Conservation (phyloP, 1,140 invertebrate genomes). For the Drosophila arawakana region DNA sequence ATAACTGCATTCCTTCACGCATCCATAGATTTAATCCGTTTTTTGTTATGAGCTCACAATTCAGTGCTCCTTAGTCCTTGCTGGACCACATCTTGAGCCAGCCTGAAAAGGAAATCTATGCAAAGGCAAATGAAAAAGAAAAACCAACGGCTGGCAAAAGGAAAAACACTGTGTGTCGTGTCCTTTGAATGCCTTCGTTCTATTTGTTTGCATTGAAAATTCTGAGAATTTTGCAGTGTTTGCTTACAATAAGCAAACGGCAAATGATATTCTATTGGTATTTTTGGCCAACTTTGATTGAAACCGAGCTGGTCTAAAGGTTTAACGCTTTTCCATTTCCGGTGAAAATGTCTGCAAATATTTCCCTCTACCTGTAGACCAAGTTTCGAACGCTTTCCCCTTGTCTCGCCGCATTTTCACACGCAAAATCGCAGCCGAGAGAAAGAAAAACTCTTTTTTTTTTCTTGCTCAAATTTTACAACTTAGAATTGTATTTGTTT, state of each 20-base stretch:
- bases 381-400: slow-evolving; percentile 8
- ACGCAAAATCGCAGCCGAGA: slow-evolving; percentile 37
- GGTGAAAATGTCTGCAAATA: slow-evolving; percentile 8
- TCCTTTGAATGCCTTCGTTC: slow-evolving; percentile 27
- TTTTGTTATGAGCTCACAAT: slow-evolving; percentile 50
- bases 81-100: slow-evolving; percentile 17
- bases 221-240: slow-evolving; percentile 50
- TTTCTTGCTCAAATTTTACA: slow-evolving; percentile 5
- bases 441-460: slow-evolving; percentile 1
- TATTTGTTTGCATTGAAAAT: slow-evolving; percentile 29
- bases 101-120: neutral
- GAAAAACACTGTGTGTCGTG: slow-evolving; percentile 38
- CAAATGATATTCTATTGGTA: slow-evolving; percentile 38
- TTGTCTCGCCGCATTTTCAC: slow-evolving; percentile 42
- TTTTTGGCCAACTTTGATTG: slow-evolving; percentile 35
- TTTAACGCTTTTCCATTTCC: slow-evolving; percentile 14
- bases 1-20: slow-evolving; percentile 56
- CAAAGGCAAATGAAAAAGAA: slow-evolving; percentile 25
- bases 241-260: slow-evolving; percentile 62
- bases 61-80: slow-evolving; percentile 8
- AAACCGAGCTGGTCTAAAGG: slow-evolving; percentile 26
- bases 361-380: slow-evolving; percentile 14
- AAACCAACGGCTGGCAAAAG: slow-evolving; percentile 11
- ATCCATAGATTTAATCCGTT: slow-evolving; percentile 56
- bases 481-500: slow-evolving; percentile 28